Evolutionary conservation across 2,888 invertebrate species (phyloP).

Genomic region (Eupithecia insigniata): DNA sequence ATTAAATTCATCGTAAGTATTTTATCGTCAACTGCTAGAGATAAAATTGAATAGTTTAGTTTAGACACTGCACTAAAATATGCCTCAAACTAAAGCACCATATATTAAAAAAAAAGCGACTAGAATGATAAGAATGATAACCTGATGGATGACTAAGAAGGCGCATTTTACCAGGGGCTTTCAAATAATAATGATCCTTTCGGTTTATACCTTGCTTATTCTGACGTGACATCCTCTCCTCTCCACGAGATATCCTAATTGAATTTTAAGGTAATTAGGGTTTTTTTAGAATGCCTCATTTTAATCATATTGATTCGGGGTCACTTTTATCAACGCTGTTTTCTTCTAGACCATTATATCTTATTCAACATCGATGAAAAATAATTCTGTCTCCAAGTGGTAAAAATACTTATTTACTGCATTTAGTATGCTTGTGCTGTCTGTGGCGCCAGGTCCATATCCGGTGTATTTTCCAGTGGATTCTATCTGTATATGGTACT

Average conservation of each 20-base stretch:
- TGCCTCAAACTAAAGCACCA: too few species aligned
- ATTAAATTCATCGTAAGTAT: background rate
- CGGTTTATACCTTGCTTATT: too few species aligned
- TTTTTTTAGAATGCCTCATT: background rate
- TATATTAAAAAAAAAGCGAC: too few species aligned
- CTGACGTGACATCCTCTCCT: too few species aligned
- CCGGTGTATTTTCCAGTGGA: slow-evolving; percentile 1
- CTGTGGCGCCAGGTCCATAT: slow-evolving; percentile 2
- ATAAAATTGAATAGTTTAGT: background rate
- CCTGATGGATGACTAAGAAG: too few species aligned
- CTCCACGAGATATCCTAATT: background rate
- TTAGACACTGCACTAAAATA: too few species aligned
- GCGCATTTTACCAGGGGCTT: background rate
- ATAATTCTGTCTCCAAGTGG: background rate
- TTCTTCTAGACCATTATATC: background rate
- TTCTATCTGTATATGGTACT: background rate
- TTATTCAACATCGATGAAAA: background rate
- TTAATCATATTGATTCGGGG: background rate
- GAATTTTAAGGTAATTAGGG: background rate
- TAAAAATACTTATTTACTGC: background rate
- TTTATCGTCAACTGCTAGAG: background rate
- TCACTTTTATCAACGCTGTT: background rate
- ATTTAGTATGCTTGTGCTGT: slow-evolving; percentile 7
- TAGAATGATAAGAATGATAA: too few species aligned
- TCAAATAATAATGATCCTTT: background rate